phyloP scores from a whole-genome alignment of 2,888 invertebrate genomes.

The Laothoe populi region DNA sequence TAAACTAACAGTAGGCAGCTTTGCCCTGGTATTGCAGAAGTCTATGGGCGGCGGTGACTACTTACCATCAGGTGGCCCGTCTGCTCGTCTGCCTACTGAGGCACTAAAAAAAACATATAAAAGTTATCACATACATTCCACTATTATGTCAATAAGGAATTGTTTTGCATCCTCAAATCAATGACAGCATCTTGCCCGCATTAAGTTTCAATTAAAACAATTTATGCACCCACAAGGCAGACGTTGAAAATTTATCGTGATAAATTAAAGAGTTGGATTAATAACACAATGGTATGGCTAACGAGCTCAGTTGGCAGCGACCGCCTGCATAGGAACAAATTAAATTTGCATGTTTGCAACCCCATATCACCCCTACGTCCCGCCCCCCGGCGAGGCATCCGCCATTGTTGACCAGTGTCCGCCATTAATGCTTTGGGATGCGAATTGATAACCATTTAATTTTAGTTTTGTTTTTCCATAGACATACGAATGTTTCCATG shows the following conservation, averaged over 20 bases:
- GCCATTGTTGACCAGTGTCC: conserved; percentile 60
- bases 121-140: neutral
- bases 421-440: conserved; percentile 23
- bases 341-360: conserved; percentile 81
- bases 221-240: conserved; percentile 65
- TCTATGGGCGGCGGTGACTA: too few species aligned
- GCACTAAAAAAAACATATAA: too few species aligned
- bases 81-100: too few species aligned
- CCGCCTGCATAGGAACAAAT: conserved; percentile 70
- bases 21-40: too few species aligned
- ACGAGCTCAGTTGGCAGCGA: conserved; percentile 67
- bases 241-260: conserved; percentile 57
- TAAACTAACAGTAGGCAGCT: too few species aligned
- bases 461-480: conserved; percentile 13
- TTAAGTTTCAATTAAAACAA: conserved; percentile 80
- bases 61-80: too few species aligned
- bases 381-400: conserved; percentile 54
- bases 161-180: conserved; percentile 8
- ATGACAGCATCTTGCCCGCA: conserved; percentile 56
- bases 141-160: neutral
- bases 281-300: conserved; percentile 75
- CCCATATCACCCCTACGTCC: conserved; percentile 62
- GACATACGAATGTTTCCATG: neutral
- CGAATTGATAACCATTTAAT: conserved; percentile 24
- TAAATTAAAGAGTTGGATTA: conserved; percentile 80